These are phyloP conservation scores for Syngnathus acus DNA, from an alignment of 2,797 vertebrate genomes.

Conservation along the genomic window DNA sequence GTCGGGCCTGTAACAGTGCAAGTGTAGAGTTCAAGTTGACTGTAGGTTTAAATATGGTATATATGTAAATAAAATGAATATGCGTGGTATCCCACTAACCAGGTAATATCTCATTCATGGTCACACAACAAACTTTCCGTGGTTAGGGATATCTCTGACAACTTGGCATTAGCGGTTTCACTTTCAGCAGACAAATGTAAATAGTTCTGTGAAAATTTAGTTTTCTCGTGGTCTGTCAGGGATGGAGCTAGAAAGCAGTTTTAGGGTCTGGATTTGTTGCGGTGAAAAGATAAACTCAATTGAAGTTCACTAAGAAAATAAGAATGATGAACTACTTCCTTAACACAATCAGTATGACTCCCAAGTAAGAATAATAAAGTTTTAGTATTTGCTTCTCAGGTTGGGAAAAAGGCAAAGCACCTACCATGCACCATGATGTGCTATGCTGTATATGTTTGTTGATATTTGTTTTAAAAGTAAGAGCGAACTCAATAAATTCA, in stretches of 20 bases:
- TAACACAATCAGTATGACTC: background rate
- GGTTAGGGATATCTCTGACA: background rate
- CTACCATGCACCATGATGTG: slow-evolving; percentile 36
- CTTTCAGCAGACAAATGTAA: background rate
- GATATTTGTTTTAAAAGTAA: slow-evolving; percentile 48
- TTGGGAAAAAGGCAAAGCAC: slow-evolving; percentile 73
- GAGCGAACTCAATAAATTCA: slow-evolving; percentile 60
- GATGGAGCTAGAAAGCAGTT: background rate
- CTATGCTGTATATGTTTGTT: slow-evolving; percentile 36
- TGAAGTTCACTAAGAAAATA: background rate
- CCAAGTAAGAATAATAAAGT: slow-evolving; percentile 15
- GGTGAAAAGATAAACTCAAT: background rate
- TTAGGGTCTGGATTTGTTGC: background rate
- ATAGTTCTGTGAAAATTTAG: background rate
- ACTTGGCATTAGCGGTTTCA: background rate
- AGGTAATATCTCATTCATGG: background rate
- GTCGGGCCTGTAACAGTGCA: slow-evolving; percentile 39
- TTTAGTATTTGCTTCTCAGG: slow-evolving; percentile 64
- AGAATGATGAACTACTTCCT: background rate
- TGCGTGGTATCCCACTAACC: background rate
- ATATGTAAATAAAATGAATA: background rate
- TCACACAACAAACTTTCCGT: background rate
- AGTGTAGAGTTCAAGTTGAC: slow-evolving; percentile 15
- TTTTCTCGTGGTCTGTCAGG: background rate
- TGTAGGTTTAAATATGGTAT: background rate